Percentiles rank a stretch among this genome's conserved stretches.
Evolutionary conservation across 2,888 invertebrate genomes (phyloP).

Genomic region (Myopa tessellatipennis): DNA sequence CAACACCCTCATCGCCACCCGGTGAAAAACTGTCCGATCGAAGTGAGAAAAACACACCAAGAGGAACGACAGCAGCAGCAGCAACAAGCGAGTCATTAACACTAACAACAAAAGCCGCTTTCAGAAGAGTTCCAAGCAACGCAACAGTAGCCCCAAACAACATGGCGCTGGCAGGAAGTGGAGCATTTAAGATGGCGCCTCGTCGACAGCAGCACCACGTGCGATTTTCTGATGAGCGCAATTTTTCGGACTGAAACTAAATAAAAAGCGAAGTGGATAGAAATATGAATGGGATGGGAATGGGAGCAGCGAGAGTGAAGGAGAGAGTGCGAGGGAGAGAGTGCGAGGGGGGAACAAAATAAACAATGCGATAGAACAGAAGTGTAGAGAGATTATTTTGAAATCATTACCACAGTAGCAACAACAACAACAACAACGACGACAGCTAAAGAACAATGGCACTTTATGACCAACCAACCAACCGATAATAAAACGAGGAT

Average conservation of each 20-base stretch:
- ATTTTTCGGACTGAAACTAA: slow-evolving; percentile 60
- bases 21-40: slow-evolving; percentile 25
- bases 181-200: slow-evolving; percentile 40
- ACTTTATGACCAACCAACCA: not conserved
- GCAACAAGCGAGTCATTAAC: slow-evolving; percentile 38
- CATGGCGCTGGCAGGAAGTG: slow-evolving; percentile 25
- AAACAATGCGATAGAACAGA: not conserved
- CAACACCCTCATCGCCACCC: slow-evolving; percentile 50
- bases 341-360: not conserved
- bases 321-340: slow-evolving; percentile 2
- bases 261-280: not conserved
- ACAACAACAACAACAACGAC: not conserved
- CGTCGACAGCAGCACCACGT: slow-evolving; percentile 58
- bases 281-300: not conserved
- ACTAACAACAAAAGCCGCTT: slow-evolving; percentile 42
- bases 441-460: not conserved
- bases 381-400: not conserved
- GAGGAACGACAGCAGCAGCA: slow-evolving; percentile 23
- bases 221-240: slow-evolving; percentile 64
- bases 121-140: slow-evolving; percentile 20
- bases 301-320: slow-evolving; percentile 18
- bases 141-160: slow-evolving; percentile 37
- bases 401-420: slow-evolving; percentile 11
- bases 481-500: not conserved
- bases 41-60: slow-evolving; percentile 22